phyloP scores from a whole-genome alignment of 64 coral and sea anemone genomes.

The Dendrophyllia cribrosa region DNA sequence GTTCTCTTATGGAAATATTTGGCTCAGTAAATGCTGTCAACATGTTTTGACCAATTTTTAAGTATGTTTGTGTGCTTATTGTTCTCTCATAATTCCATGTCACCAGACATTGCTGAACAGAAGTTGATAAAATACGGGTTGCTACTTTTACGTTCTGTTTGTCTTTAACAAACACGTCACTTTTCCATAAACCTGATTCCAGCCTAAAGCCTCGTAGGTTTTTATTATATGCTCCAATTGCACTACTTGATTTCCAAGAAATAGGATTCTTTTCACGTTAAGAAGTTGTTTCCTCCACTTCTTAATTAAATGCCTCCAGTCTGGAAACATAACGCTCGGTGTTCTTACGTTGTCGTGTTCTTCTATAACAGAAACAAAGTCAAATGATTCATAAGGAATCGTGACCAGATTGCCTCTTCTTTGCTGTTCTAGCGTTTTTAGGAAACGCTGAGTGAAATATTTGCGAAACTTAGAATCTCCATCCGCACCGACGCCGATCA shows the following conservation, averaged over 20 bases:
- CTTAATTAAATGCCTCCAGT: slow-evolving; percentile 53
- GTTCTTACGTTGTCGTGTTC: neutral
- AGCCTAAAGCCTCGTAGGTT: neutral
- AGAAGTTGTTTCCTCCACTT: slow-evolving; percentile 55
- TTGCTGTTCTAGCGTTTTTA: neutral
- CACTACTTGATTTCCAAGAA: slow-evolving; percentile 27
- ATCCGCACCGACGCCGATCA: slow-evolving; percentile 21
- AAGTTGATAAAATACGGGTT: slow-evolving; percentile 17
- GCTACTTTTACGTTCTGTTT: slow-evolving; percentile 57
- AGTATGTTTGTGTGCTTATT: slow-evolving; percentile 37
- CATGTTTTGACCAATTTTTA: slow-evolving; percentile 55
- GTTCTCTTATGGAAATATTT: slow-evolving; percentile 40
- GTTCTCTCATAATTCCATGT: slow-evolving; percentile 10
- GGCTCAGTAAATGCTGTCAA: slow-evolving; percentile 28
- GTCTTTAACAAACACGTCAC: slow-evolving; percentile 34
- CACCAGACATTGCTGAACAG: neutral
- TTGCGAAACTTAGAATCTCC: slow-evolving; percentile 26
- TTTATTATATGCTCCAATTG: slow-evolving; percentile 40
- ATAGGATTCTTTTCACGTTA: slow-evolving; percentile 6
- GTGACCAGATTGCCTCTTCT: neutral
- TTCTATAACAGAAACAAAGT: neutral
- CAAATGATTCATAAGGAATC: slow-evolving; percentile 5
- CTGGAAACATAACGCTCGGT: slow-evolving; percentile 24
- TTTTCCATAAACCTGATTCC: neutral
- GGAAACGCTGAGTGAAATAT: slow-evolving; percentile 9